Evolutionary conservation across 2,797 vertebrate species (phyloP), one percentile per base, ranked within the genome.

Genomic region (Ctenopoma multispine): DNA sequence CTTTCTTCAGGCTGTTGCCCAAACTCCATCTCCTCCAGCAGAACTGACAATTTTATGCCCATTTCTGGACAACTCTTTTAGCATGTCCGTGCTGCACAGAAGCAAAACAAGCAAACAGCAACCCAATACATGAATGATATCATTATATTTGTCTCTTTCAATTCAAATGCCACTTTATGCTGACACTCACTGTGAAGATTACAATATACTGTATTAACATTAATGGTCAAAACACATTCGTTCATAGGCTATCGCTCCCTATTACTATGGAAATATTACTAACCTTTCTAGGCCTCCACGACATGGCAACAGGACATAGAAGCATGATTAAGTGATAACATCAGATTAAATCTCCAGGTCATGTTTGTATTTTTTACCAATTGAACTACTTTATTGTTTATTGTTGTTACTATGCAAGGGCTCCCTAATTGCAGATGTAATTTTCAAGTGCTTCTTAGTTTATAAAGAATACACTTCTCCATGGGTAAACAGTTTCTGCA

Each of bases 21-120:
- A 79, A 77, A 41, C 57, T 41, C 13, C 20, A 29, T 27, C 44
- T 68, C 47, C 14, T 75, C 54, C 58, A 76, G 24, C 48, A 75
- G 80, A 87, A 74, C 87, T 82, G 82, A 79, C 50, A 34, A 68
- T 79, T 81, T 88, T 60, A 81, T 81, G 76, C 66, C 73, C 34
- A 49, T 69, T 75, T 79, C 67, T 80, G 57, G 57, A 53, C 6
- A 60, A 56, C 49, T 85, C 38, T 36, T 34, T 60, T 17, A 48
- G 40, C 10, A 38, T 36, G 29, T 47, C 58, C 43, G 20, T 13
- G 65, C 24, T 56, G 53, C 55, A 1, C n/a, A 43, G 46, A 9
- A 69, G 24, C n/a, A 60, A 73, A 66, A 74, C 50, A 74, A 66
- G 66, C 50, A 17, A 47, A 47, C 6, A 36, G 5, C n/a, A 54